phyloP scores from a whole-genome alignment of 2,113 vertebrate genomes.

The Trogon melanurus region DNA sequence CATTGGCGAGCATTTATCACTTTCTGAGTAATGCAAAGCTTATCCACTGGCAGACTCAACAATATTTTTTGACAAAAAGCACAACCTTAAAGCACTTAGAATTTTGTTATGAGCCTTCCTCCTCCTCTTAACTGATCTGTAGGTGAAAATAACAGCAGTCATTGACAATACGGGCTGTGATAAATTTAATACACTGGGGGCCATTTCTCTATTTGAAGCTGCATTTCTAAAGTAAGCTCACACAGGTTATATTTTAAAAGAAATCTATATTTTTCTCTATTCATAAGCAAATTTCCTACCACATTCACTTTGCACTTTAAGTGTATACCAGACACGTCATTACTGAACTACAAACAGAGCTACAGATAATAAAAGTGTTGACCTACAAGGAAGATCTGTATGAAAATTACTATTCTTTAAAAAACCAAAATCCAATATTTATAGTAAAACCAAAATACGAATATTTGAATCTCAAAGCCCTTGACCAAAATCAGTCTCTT shows the following conservation, averaged over 20 bases:
- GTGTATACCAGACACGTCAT: not conserved
- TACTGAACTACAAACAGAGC: not conserved
- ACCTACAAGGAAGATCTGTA: not conserved
- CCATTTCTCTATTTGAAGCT: not conserved
- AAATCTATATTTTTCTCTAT: not conserved
- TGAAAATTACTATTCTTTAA: not conserved
- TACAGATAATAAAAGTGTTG: not conserved
- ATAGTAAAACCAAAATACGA: not conserved
- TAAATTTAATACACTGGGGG: not conserved
- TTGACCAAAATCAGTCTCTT: not conserved
- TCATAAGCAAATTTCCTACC: not conserved
- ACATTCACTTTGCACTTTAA: not conserved
- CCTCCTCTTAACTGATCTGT: not conserved
- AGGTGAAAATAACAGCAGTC: not conserved
- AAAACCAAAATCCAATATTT: not conserved
- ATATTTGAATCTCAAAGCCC: not conserved
- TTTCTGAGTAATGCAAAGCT: conserved; percentile 31
- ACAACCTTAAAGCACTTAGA: not conserved
- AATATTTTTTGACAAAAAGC: not conserved
- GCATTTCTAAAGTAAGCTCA: not conserved
- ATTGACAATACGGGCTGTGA: not conserved
- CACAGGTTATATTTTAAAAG: not conserved
- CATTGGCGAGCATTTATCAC: conserved; percentile 36
- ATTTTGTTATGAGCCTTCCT: not conserved
- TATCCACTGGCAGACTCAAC: not conserved